Conservation (phyloP, 2,113 vertebrate genomes). For the Peucedramus taeniatus region DNA sequence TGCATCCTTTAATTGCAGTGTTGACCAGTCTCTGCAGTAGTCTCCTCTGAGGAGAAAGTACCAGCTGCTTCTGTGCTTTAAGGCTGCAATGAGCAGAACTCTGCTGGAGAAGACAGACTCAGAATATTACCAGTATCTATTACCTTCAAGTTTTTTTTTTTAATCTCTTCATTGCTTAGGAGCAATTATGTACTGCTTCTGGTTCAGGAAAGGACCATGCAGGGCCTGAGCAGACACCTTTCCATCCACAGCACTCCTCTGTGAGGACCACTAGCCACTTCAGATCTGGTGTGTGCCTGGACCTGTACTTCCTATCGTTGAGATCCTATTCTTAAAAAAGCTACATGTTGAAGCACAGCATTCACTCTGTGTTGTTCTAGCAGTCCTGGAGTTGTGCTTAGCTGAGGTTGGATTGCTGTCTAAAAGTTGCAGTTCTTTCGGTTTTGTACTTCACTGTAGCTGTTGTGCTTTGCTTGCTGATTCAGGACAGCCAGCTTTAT, state of each 20-base stretch:
- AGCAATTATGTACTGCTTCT: background rate
- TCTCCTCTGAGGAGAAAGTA: background rate
- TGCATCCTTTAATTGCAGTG: background rate
- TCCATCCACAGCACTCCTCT: background rate
- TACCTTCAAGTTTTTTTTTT: background rate
- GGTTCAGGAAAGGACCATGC: background rate
- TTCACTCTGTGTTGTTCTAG: background rate
- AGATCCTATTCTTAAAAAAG: background rate
- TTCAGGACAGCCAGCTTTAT: background rate
- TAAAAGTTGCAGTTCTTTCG: background rate
- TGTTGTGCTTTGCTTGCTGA: background rate
- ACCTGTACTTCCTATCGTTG: rapidly evolving
- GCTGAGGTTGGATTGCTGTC: background rate
- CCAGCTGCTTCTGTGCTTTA: background rate
- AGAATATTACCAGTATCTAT: background rate
- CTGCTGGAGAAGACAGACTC: background rate
- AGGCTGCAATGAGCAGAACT: background rate
- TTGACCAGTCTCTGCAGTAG: background rate
- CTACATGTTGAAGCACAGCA: background rate
- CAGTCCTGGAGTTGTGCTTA: background rate
- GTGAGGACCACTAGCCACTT: background rate
- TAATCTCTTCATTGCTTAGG: background rate
- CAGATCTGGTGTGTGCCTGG: background rate
- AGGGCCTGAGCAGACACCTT: background rate
- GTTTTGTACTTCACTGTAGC: background rate